Evolutionary conservation across 2,888 invertebrate genomes (phyloP).

Genomic region (Papilio protenor): DNA sequence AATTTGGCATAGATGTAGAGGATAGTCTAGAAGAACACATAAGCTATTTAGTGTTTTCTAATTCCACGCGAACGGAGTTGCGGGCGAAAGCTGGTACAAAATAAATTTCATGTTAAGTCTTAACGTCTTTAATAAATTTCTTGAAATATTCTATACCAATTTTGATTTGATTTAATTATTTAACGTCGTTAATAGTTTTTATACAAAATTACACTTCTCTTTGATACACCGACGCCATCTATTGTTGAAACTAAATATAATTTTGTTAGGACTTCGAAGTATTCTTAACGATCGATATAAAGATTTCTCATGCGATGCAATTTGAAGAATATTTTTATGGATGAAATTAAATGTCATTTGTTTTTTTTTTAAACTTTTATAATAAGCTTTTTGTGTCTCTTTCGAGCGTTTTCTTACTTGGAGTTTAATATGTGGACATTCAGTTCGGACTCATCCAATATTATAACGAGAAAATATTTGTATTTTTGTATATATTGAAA

Average conservation of each 20-base stretch:
- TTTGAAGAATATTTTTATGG: conserved; percentile 27
- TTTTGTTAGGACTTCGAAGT: conserved; percentile 22
- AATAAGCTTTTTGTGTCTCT: not conserved
- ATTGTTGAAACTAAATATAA: conserved; percentile 38
- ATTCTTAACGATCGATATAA: conserved; percentile 32
- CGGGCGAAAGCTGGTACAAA: too few relatives aligned
- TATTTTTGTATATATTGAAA: too few relatives aligned
- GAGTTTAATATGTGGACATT: too few relatives aligned
- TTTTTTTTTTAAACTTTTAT: not conserved
- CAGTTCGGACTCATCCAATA: too few relatives aligned
- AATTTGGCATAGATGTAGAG: too few relatives aligned
- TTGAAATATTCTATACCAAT: conserved; percentile 2
- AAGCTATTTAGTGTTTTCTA: too few relatives aligned
- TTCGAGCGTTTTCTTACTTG: too few relatives aligned
- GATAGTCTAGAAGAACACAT: too few relatives aligned
- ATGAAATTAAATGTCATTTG: not conserved
- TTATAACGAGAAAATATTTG: too few relatives aligned
- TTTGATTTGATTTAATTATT: conserved; percentile 28
- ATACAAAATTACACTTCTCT: conserved; percentile 20
- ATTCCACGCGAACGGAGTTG: too few relatives aligned
- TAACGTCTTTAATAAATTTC: not conserved
- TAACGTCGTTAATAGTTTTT: conserved; percentile 28
- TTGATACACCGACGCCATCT: conserved; percentile 32
- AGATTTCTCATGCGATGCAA: conserved; percentile 14
- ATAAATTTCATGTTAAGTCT: not conserved